These are phyloP conservation scores for Zaprionus tsacasi DNA, from an alignment of 1,140 invertebrate genomes.

Conservation along the genomic window DNA sequence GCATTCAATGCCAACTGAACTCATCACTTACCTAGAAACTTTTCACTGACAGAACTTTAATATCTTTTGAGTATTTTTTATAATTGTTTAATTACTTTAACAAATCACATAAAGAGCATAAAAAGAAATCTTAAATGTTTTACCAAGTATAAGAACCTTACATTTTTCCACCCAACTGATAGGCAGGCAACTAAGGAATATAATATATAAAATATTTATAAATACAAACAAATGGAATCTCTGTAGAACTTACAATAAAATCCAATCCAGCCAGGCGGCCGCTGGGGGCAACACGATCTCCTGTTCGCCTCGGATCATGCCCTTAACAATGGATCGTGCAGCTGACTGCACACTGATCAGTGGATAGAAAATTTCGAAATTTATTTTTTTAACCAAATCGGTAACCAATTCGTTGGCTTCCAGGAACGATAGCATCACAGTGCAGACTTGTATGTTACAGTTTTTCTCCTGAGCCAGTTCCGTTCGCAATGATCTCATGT, in stretches of 20 bases:
- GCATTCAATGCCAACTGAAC: conserved; percentile 33
- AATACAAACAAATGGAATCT: not conserved
- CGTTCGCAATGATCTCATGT: conserved; percentile 88
- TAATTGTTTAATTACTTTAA: not conserved
- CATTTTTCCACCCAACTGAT: conserved; percentile 38
- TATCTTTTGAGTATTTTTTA: conserved; percentile 44
- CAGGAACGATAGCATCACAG: conserved; percentile 55
- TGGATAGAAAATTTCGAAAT: conserved; percentile 40
- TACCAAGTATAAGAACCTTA: not conserved
- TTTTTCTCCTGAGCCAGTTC: conserved; percentile 50
- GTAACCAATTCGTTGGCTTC: conserved; percentile 45
- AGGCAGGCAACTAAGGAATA: conserved; percentile 24
- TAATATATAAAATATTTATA: not conserved
- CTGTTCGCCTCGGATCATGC: conserved; percentile 50
- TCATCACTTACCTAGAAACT: not conserved
- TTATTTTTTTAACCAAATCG: not conserved
- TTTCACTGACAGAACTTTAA: not conserved
- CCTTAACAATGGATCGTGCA: conserved; percentile 47
- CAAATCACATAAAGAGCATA: too few species aligned
- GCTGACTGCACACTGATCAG: conserved; percentile 40
- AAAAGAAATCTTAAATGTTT: conserved; percentile 6
- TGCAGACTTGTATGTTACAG: conserved; percentile 51
- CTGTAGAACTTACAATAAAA: conserved; percentile 20
- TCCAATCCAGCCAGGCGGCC: conserved; percentile 1
- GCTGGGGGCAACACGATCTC: conserved; percentile 52